Conservation (phyloP, 2,797 vertebrate genomes). For the Microctenopoma lineatum region DNA sequence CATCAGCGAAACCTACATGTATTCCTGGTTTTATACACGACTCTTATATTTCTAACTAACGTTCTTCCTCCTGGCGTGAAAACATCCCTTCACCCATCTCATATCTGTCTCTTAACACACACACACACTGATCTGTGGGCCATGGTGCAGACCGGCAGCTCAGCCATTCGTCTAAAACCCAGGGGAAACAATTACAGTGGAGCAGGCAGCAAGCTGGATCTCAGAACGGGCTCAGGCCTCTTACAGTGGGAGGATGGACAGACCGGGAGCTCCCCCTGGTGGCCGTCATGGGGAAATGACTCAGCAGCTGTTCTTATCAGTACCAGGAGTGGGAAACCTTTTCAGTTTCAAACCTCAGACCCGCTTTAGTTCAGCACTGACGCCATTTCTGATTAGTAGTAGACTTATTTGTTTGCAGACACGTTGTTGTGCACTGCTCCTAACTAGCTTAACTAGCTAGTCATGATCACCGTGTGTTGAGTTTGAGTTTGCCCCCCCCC, state of each 20-base stretch:
- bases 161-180: constrained; percentile 50
- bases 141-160: constrained; percentile 34
- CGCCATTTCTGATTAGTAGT: too few relatives aligned
- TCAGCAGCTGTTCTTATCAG: too few relatives aligned
- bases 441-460: too few relatives aligned
- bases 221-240: constrained; percentile 47
- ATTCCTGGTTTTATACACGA: neutral
- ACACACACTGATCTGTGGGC: constrained; percentile 19
- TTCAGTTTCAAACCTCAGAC: too few relatives aligned
- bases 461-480: too few relatives aligned
- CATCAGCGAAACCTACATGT: neutral
- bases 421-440: too few relatives aligned
- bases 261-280: constrained; percentile 12
- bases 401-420: too few relatives aligned
- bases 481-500: too few relatives aligned
- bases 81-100: constrained; percentile 1
- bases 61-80: neutral
- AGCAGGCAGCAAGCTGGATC: constrained; percentile 49
- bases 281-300: neutral
- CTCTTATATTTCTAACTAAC: neutral
- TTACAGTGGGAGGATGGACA: constrained; percentile 1
- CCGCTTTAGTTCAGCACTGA: too few relatives aligned
- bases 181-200: constrained; percentile 67
- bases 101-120: constrained; percentile 1
- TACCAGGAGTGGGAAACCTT: too few relatives aligned